phyloP scores from a whole-genome alignment of 1,140 invertebrate species.

The Helicoverpa armigera region DNA sequence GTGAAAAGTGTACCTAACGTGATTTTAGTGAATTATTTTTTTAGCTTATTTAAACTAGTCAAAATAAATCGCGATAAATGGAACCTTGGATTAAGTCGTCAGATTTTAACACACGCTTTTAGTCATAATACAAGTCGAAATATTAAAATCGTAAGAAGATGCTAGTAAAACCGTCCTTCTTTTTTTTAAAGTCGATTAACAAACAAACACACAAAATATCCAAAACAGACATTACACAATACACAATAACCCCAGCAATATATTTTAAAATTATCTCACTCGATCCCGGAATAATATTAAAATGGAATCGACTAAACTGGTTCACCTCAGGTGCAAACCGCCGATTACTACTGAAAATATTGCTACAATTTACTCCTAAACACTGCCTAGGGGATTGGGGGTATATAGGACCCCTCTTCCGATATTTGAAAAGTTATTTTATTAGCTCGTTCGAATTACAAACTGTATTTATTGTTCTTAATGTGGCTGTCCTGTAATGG shows the following conservation, averaged over 20 bases:
- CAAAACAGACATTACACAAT: background rate
- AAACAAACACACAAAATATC: background rate
- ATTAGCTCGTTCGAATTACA: slow-evolving; percentile 8
- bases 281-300: slow-evolving; percentile 16
- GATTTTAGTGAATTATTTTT: too few relatives aligned
- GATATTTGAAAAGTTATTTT: slow-evolving; percentile 43
- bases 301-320: slow-evolving; percentile 30
- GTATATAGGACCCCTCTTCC: background rate
- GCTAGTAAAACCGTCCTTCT: too few relatives aligned
- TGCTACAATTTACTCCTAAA: slow-evolving; percentile 47
- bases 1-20: too few relatives aligned
- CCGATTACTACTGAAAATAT: slow-evolving; percentile 52
- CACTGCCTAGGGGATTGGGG: slow-evolving; percentile 44
- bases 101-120: too few relatives aligned
- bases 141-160: too few relatives aligned
- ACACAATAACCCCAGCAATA: slow-evolving; percentile 17
- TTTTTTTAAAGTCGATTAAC: background rate
- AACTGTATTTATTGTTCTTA: slow-evolving; percentile 42
- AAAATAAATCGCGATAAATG: too few relatives aligned
- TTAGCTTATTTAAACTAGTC: too few relatives aligned
- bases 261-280: slow-evolving; percentile 28
- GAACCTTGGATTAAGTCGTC: too few relatives aligned
- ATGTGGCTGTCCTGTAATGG: slow-evolving; percentile 29
- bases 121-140: too few relatives aligned
- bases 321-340: slow-evolving; percentile 51